Conservation (phyloP, 1,140 invertebrate genomes). For the Zophobas atratus region DNA sequence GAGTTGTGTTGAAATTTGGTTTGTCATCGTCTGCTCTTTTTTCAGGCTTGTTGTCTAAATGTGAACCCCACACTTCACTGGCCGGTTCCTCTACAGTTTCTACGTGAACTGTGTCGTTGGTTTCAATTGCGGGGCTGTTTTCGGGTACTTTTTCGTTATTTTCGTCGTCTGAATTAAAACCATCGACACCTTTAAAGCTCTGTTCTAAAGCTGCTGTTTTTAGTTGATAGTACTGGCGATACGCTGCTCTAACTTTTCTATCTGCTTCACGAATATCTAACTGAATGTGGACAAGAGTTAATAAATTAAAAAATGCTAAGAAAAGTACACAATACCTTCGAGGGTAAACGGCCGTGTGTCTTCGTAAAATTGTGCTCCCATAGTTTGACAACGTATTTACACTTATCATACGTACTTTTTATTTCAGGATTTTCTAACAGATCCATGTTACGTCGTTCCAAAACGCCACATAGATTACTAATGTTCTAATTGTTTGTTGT, state of each 20-base stretch:
- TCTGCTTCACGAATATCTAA: conserved; percentile 85
- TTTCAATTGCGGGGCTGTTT: not conserved
- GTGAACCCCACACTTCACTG: conserved; percentile 72
- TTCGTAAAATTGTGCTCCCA: conserved; percentile 86
- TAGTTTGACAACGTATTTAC: conserved; percentile 81
- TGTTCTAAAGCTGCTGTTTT: conserved; percentile 82
- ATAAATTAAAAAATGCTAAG: conserved; percentile 46
- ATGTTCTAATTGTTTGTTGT: too few relatives aligned
- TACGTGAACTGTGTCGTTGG: not conserved
- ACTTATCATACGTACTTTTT: conserved; percentile 67
- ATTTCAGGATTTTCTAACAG: conserved; percentile 60
- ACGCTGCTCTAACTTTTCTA: conserved; percentile 79
- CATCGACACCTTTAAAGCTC: conserved; percentile 73
- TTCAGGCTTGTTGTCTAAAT: conserved; percentile 71
- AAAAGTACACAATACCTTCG: conserved; percentile 72
- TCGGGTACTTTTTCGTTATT: conserved; percentile 57
- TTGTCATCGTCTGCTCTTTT: conserved; percentile 55
- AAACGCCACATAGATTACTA: too few relatives aligned
- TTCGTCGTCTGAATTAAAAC: conserved; percentile 63
- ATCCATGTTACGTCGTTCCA: conserved; percentile 57
- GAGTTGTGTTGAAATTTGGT: conserved; percentile 59
- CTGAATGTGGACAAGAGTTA: conserved; percentile 65
- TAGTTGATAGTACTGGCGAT: conserved; percentile 85
- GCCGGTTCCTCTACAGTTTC: conserved; percentile 7
- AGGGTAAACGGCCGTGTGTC: conserved; percentile 78